These are phyloP conservation scores for Diloba caeruleocephala DNA, from an alignment of 2,888 invertebrate species.

Conservation along the genomic window DNA sequence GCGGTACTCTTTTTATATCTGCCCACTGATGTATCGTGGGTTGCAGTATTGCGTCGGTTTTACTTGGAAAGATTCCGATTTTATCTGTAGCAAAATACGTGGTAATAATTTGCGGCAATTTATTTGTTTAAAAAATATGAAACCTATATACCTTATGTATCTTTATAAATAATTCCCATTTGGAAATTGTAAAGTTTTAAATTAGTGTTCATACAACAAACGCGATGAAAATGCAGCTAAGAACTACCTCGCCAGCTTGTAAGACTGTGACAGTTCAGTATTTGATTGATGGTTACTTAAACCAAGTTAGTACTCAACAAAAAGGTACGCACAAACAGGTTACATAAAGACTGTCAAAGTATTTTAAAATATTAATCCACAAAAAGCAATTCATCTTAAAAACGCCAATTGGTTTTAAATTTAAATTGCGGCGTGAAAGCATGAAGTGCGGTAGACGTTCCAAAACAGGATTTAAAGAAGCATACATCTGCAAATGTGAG, in stretches of 20 bases:
- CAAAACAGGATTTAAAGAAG: slow-evolving; percentile 49
- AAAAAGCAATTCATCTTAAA: slow-evolving; percentile 45
- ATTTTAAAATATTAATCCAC: slow-evolving; percentile 41
- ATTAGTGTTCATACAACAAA: no score
- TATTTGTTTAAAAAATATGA: slow-evolving; percentile 19
- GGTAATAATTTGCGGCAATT: slow-evolving; percentile 35
- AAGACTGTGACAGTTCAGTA: background rate
- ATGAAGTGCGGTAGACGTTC: slow-evolving; percentile 41
- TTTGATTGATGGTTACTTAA: slow-evolving; percentile 28
- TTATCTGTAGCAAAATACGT: slow-evolving; percentile 46
- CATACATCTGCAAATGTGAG: slow-evolving; percentile 15
- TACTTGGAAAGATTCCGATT: slow-evolving; percentile 40
- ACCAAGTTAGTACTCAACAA: slow-evolving; percentile 11
- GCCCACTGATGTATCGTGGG: slow-evolving; percentile 54
- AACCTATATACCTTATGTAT: no score
- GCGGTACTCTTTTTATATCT: slow-evolving; percentile 50
- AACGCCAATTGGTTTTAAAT: slow-evolving; percentile 55
- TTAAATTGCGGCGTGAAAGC: slow-evolving; percentile 51
- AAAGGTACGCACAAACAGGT: slow-evolving; percentile 28
- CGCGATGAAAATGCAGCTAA: background rate
- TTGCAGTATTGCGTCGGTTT: slow-evolving; percentile 46
- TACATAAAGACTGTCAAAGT: slow-evolving; percentile 35
- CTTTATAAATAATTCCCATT: no score
- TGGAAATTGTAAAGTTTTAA: no score
- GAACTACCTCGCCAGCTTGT: slow-evolving; percentile 7